Evolutionary conservation across 1,140 invertebrate genomes (phyloP), one percentile per base, ranked within the genome.

Genomic region (Mizuhopecten yessoensis): DNA sequence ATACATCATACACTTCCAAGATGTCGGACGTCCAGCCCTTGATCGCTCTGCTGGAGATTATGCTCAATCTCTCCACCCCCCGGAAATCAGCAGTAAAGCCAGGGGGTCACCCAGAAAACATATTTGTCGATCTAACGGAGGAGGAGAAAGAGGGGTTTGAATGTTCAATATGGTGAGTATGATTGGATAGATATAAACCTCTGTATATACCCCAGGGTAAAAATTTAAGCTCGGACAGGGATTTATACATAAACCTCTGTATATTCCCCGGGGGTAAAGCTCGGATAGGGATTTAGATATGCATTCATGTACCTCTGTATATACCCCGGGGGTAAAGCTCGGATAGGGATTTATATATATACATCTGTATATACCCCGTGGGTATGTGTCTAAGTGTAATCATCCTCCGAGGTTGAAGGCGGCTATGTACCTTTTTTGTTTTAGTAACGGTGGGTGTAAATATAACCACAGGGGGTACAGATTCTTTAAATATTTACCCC

Each of bases 51-150:
- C 87, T 95, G 88, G 95, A 95, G 94, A 93, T 94, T 29, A 94
- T 95, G 93, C 91, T 95, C 75, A 91, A 93, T 23, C 90, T 95
- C 20, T 94, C 95, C 15, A 92, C 92, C 23, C 92, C 91, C 10
- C 49, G n/a, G 10, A 89, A 90, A 17, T 86, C 90, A 20, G 88
- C 90, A 33, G 90, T 96, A 34, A 95, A 96, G 89, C 90, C 95
- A 9, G 95, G 95, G 1, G 95, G 95, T 10, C 94, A 95, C 87
- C 92, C 92, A 34, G 95, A 96, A 20, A 95, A 96, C 13, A 94
- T 95, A 45, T 96, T 96, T 87, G 0, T 95, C 20, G 92, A 94
- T 87, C 92, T 96, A 5, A 94, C 93, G 9, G 94, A 95, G 33
- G 94, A 94, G 20, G 94, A 96, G 86, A 94, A 91, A 88, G 95